These are phyloP conservation scores for Phrynocephalus forsythii DNA, from an alignment of 2,797 vertebrate genomes.

Conservation along the genomic window DNA sequence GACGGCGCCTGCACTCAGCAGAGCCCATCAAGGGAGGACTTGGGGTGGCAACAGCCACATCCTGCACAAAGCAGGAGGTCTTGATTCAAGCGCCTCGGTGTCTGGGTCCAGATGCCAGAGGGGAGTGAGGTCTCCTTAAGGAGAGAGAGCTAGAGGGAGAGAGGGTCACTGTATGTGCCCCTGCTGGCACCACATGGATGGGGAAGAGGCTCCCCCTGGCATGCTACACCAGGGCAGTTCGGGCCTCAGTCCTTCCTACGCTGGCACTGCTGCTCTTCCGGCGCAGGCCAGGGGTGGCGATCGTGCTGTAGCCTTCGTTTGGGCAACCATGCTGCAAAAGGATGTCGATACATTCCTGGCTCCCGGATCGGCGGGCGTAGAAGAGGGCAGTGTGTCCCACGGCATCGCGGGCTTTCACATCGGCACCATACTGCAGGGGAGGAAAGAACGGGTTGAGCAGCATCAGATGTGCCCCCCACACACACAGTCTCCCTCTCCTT, in stretches of 20 bases:
- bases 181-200: constrained; percentile 31
- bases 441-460: not conserved
- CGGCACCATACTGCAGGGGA: constrained; percentile 86
- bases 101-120: constrained; percentile 14
- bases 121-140: constrained; percentile 19
- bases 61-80: constrained; percentile 19
- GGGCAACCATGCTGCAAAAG: constrained; percentile 92
- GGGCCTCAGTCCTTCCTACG: constrained; percentile 87
- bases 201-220: constrained; percentile 31
- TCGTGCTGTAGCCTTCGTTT: constrained; percentile 82
- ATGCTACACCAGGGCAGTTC: constrained; percentile 78
- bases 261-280: constrained; percentile 92
- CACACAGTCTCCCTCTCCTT: not conserved
- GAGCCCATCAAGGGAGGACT: not conserved
- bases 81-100: constrained; percentile 19
- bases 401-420: constrained; percentile 86
- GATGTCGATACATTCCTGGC: constrained; percentile 90
- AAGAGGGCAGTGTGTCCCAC: constrained; percentile 88
- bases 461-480: not conserved
- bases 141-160: not conserved
- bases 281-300: constrained; percentile 82
- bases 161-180: constrained; percentile 3
- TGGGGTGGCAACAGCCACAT: not conserved
- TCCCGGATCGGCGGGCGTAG: constrained; percentile 85
- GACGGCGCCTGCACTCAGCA: not conserved